Evolutionary conservation across 2,888 invertebrate species (phyloP), one percentile per base, ranked within the genome.

Genomic region (Xylota sylvarum): DNA sequence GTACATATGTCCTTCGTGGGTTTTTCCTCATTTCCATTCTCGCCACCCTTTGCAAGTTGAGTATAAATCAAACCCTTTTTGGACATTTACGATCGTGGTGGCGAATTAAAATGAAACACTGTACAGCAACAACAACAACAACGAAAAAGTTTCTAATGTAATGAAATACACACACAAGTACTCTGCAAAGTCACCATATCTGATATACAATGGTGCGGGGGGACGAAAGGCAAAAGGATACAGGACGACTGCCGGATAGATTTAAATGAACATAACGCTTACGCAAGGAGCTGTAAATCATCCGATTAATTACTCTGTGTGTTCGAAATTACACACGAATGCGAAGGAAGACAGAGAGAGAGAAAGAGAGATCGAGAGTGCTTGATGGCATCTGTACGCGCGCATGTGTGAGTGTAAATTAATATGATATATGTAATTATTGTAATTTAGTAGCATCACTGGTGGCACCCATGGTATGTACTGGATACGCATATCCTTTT

Each of bases 81-180:
- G 90, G 92, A 92, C 92, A 91, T 92, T 92, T 92, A 92, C 91
- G 92, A 91, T 92, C 91, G 90, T 90, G 91, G 90, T 92, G 92
- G 90, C 91, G 90, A 90, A 91, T 90, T 90, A 90, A 90, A 90
- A 91, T 90, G 89, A 90, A 89, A 89, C 90, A 89, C 76, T 58
- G 37, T 37, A 37, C 37, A 35, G 6, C 32, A 6, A 37, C 65
- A 74, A 32, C 55, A 80, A 70, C 81, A 70, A 50, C 48, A 65
- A 70, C 43, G 40, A 70, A 76, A 85, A 85, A 81, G 46, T 85
- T 85, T 81, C 85, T 85, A 81, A 85, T 76, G 58, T 69, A 83
- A 84, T 83, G 62, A 78, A 73, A n/a, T 37, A 76, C 76, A 64
- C 55, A 48, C 62, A 60, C 37, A 17, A 10, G 30, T 19, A 37